phyloP scores from a whole-genome alignment of 2,797 vertebrate species.

The Bradypodion pumilum region DNA sequence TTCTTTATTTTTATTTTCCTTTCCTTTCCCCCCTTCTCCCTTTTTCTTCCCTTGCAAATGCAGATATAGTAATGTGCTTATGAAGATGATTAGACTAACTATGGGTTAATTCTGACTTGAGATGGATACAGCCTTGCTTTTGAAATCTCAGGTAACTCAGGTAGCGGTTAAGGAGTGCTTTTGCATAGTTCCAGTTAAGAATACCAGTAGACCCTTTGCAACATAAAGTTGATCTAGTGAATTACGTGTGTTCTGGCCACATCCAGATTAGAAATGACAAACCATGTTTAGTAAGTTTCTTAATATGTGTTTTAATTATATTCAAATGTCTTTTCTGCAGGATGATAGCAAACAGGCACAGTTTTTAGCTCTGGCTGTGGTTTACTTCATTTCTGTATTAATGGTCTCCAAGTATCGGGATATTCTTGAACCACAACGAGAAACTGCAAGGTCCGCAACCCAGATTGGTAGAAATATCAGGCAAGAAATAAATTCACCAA shows the following conservation, averaged over 20 bases:
- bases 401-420: constrained; percentile 99
- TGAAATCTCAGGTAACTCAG: neutral
- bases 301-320: neutral
- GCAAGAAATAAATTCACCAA: constrained; percentile 99
- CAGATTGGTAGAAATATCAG: constrained; percentile 94
- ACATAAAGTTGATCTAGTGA: neutral
- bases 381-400: constrained; percentile 98
- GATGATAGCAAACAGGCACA: constrained; percentile 99
- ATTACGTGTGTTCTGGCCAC: neutral
- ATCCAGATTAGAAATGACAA: constrained; percentile 4
- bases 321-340: constrained; percentile 72
- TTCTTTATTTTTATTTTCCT: no score
- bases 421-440: constrained; percentile 95
- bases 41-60: neutral
- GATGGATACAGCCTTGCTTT: neutral
- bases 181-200: neutral
- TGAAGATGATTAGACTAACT: neutral
- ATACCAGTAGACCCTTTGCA: neutral
- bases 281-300: neutral
- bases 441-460: constrained; percentile 93
- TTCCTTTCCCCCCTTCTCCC: no score
- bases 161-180: neutral
- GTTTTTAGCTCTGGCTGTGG: constrained; percentile 96
- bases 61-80: neutral
- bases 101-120: neutral